Evolutionary conservation across 1,140 invertebrate species (phyloP), one percentile per base, ranked within the genome.

Genomic region (Callitettix versicolor): DNA sequence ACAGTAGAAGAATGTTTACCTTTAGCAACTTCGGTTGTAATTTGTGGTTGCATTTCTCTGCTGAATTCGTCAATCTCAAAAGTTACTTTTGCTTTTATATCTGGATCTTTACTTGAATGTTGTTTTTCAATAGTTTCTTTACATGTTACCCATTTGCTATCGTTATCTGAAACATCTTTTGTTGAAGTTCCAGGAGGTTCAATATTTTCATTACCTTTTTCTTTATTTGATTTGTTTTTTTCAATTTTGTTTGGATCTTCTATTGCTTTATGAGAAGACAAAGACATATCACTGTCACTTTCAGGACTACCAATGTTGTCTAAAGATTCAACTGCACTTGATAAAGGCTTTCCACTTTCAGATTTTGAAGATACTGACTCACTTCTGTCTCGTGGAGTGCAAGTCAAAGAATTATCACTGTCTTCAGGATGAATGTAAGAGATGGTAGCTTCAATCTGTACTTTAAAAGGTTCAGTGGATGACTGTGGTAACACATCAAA

Each of bases 381-480:
- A n/a, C 14, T 17, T n/a, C 17, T 12, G 14, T 40, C 38, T 5
- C 14, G 38, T 6, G 38, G 26, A 4, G 26, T 46, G 18, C 20
- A 24, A 11, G 43, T 14, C 6, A 26, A 46, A 20, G 21, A 21
- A n/a, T 17, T 46, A 46, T 46, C 43, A 46, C 43, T 46, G 4
- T 20, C 21, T 20, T 46, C 43, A 46, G 43, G 17, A 46, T 12
- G 43, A 18, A n/a, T 46, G 26, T 21, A 55, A 14, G 46, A 33
- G 14, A 55, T 17, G 15, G 54, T 55, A 40, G 54, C 44, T 42
- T 55, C 26, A 33, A 55, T 34, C 47, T 55, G 22, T 18, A 55
- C 47, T 55, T 55, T 44, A 26, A 55, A 55, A 40, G 42, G 12
- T 24, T 55, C 46, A 30, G 3, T 30, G 30, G 6, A 3, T 14